A percentile compares a stretch with the other conserved stretches of the same genome.
Evolutionary conservation across 2,113 vertebrate species (phyloP).

Genomic region (Microtus oregoni): DNA sequence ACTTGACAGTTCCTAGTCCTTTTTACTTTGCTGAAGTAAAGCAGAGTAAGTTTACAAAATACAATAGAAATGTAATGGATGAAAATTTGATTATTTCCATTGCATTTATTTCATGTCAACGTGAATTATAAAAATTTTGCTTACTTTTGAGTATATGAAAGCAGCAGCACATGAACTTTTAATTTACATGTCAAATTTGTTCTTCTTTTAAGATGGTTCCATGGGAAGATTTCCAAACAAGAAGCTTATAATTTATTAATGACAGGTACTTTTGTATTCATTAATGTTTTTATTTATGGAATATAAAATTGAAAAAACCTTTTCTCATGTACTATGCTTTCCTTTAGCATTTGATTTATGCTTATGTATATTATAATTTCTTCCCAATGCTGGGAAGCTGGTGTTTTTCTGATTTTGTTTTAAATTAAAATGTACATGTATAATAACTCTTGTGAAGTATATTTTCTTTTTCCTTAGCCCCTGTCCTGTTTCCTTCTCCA

Average conservation of each 20-base stretch:
- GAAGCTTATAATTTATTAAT: conserved; percentile 98
- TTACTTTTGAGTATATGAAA: conserved; percentile 68
- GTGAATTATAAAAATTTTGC: conserved; percentile 73
- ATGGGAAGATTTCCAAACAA: conserved; percentile 99
- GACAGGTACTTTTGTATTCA: conserved; percentile 92
- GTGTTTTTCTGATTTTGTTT: neutral
- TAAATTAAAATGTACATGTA: neutral
- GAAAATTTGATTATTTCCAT: neutral
- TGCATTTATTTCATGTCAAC: conserved; percentile 42
- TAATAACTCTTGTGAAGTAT: conserved; percentile 12
- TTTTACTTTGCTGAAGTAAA: conserved; percentile 52
- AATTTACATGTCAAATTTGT: conserved; percentile 78
- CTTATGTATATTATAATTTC: conserved; percentile 29
- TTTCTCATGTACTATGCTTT: conserved; percentile 28
- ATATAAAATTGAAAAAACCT: neutral
- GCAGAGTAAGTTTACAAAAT: neutral
- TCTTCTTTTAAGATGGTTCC: conserved; percentile 95
- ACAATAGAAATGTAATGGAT: neutral
- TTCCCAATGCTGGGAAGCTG: neutral
- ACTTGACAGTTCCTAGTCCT: neutral
- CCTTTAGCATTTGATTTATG: conserved; percentile 23
- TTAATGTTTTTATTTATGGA: conserved; percentile 49
- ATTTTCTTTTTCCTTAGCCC: neutral
- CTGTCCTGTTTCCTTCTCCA: neutral
- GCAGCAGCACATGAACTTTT: conserved; percentile 48